Base-by-base conservation (phyloP, 2,113 vertebrate genomes). In the Sciurus niger region DNA sequence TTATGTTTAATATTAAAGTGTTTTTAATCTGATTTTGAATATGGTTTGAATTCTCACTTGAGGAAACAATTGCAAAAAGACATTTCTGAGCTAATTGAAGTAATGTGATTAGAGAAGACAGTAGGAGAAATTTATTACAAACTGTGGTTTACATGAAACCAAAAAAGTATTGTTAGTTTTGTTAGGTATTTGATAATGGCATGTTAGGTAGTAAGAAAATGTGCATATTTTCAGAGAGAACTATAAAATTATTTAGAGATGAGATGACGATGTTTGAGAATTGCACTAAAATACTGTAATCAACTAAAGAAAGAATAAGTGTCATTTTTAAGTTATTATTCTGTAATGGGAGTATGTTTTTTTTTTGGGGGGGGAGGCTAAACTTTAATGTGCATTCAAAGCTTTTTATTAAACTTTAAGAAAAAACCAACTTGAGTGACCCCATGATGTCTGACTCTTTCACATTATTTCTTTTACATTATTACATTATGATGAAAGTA, bases 141-240 rank as follows among this genome's bases (percentile, higher is more conserved):
- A 25, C 67, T 32, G 11, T 60, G n/a, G 32, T 25, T 94, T 78
- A 51, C 43, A 78, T 89, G 53, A 70, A 20, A 51, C 63, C 30
- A 83, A 77, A 73, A 78, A 84, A 89, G 84, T 94, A 58, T 34
- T 87, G 22, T 73, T 87, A 60, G 67, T 77, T 77, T 73, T 89
- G 34, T 68, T 84, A 79, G 63, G 12, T 34, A 65, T 90, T 93
- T 80, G 76, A n/a, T 83, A 76, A 77, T 77, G 60, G 22, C 58
- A 67, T 83, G 82, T 34, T 88, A 7, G 4, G 32, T 86, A 48
- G 6, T 76, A 80, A 48, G 34, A 79, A 73, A 72, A 37, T 65
- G 68, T 84, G 14, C 8, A 20, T 86, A 65, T 83, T 83, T 92
- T 74, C 37, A 22, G 48, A 60, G 13, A 55, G 6, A 16, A 48